Evolutionary conservation across 2,888 invertebrate species (phyloP), one percentile per base, ranked within the genome.

Genomic region (Drosophila prolongata): DNA sequence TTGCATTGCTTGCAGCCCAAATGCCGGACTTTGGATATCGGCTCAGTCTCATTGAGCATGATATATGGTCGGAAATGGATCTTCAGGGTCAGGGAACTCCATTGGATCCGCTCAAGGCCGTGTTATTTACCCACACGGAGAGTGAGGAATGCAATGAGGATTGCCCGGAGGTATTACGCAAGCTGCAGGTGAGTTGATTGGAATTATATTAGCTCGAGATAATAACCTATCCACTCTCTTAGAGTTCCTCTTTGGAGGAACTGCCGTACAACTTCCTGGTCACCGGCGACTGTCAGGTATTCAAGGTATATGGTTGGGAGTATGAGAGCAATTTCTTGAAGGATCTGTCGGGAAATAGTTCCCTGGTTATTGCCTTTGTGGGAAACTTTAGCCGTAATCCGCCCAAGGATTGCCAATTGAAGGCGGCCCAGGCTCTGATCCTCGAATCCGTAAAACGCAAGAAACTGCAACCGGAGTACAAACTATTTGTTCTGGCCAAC

Each of bases 251-350:
- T 10, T n/a, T 52, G 5, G 50, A 44, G 27, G 90, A 92, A 60
- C 71, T 92, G 6, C 93, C 92, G 0, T 94, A 93, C 76, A 94
- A 93, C 79, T 94, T 94, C 67, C 78, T 94, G 53, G 90, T 94
- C 54, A 93, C 93, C 0, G 91, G 93, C 1, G 91, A 93, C 72
- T 93, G 94, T 1, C 90, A 92, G 76, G 91, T 91, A 0, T 94
- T 93, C 66, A 93, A 93, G 77, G 92, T 89, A 2, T 90, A 93
- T 0, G 94, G 94, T 1, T 94, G 94, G 93, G 82, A 89, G 1
- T 82, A 87, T 65, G 88, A 85, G 14, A 92, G 93, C 37, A 87
- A 90, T 3, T 78, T 91, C 44, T 35, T 62, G 1, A 83, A 2
- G 0, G 43, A 72, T 1, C 55, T 90, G 14, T 83, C 88, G 3